A percentile compares a stretch with the other conserved stretches of the same genome.
Conservation (phyloP, 2,113 vertebrate species). For the Calcarius ornatus region DNA sequence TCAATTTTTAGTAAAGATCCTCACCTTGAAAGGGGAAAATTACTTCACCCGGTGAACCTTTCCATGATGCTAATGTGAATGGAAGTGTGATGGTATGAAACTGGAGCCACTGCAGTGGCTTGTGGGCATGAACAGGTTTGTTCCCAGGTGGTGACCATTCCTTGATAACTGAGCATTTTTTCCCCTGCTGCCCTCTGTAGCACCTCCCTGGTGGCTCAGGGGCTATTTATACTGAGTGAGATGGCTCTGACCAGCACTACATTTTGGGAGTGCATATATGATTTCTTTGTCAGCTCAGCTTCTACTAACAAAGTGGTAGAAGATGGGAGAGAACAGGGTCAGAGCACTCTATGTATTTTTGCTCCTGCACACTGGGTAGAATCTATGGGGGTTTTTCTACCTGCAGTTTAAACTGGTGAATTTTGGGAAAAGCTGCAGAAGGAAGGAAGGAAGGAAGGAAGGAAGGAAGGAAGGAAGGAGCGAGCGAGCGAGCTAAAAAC, state of each 20-base stretch:
- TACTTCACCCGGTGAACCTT: neutral
- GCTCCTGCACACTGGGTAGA: neutral
- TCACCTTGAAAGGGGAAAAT: neutral
- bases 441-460: neutral
- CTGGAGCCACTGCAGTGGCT: neutral
- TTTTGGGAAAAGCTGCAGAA: neutral
- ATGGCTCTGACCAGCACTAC: neutral
- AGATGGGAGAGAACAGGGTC: neutral
- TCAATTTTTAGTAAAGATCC: neutral
- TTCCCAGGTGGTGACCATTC: neutral
- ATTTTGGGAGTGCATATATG: neutral
- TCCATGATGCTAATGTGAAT: neutral
- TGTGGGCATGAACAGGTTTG: neutral
- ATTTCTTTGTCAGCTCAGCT: neutral
- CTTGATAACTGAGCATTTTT: rapidly evolving
- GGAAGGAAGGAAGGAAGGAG: no score
- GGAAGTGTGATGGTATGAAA: neutral
- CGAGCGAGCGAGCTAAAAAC: no score
- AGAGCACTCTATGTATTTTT: neutral
- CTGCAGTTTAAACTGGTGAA: neutral
- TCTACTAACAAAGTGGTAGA: neutral
- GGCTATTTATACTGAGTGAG: neutral
- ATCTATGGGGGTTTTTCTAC: neutral
- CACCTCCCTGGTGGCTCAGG: neutral
- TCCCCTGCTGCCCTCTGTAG: neutral